Percentiles rank a stretch among this genome's conserved stretches.
Conservation (phyloP, 2,888 invertebrate genomes). For the Hybos culiciformis region DNA sequence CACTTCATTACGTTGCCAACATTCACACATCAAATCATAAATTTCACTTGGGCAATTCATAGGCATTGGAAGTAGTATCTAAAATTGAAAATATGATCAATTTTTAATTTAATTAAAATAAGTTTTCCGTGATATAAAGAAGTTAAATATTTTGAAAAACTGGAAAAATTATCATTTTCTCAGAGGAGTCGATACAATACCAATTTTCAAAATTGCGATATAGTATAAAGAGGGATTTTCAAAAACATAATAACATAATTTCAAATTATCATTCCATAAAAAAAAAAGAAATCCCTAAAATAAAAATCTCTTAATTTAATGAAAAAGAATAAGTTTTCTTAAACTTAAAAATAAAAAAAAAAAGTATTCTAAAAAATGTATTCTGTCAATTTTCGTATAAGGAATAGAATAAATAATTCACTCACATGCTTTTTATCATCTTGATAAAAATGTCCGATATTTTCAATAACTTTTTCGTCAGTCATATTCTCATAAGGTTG, state of each 20-base stretch:
- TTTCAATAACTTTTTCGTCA: conserved; percentile 72
- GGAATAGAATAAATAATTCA: too few species aligned
- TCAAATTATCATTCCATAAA: too few species aligned
- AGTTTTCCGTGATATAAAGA: too few species aligned
- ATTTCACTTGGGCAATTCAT: conserved; percentile 71
- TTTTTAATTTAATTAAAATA: not conserved
- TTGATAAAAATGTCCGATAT: conserved; percentile 65
- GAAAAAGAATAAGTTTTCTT: not conserved
- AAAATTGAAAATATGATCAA: conserved; percentile 14
- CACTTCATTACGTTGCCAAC: conserved; percentile 68
- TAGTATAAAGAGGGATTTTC: too few species aligned
- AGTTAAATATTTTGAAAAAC: too few species aligned
- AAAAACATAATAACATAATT: too few species aligned
- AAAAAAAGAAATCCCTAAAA: too few species aligned
- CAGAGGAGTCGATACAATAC: too few species aligned
- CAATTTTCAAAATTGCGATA: too few species aligned
- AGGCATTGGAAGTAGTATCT: conserved; percentile 51
- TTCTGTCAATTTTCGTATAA: not conserved
- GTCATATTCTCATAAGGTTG: conserved; percentile 68
- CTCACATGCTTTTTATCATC: conserved; percentile 56
- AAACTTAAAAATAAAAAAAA: not conserved
- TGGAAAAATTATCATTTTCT: too few species aligned
- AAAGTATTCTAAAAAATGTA: not conserved
- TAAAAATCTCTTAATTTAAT: too few species aligned
- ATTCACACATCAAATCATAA: conserved; percentile 74